Conservation (phyloP, 2,113 vertebrate species). For the Ifrita kowaldi region DNA sequence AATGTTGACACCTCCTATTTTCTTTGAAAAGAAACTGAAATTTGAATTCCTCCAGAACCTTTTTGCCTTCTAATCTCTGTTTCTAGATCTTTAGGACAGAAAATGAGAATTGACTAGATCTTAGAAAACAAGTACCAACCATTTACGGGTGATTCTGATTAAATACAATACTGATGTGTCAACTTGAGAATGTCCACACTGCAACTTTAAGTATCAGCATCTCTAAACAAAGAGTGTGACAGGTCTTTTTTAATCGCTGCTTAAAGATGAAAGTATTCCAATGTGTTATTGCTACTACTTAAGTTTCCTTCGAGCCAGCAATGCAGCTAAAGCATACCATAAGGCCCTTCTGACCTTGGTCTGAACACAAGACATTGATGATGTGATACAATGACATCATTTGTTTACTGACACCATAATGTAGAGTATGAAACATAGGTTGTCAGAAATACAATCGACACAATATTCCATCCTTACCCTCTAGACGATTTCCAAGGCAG, state of each 20-base stretch:
- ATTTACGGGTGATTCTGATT: not conserved
- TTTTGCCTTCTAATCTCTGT: not conserved
- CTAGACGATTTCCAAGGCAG: slow-evolving; percentile 80
- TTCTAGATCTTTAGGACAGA: not conserved
- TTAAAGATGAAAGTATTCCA: not conserved
- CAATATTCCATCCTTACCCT: not conserved
- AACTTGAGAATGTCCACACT: not conserved
- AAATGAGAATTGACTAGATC: not conserved
- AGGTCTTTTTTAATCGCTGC: not conserved
- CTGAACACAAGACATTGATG: not conserved
- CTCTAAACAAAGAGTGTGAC: not conserved
- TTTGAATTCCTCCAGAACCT: not conserved
- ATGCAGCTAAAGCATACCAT: not conserved
- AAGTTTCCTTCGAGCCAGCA: not conserved
- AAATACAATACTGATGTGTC: not conserved
- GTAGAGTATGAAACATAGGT: not conserved
- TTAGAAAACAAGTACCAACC: not conserved
- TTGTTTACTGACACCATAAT: not conserved
- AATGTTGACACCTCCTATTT: not conserved
- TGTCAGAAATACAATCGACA: not conserved
- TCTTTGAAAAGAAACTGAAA: not conserved
- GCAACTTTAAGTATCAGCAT: not conserved
- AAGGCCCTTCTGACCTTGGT: not conserved
- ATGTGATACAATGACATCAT: not conserved
- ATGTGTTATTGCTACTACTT: not conserved